Base-by-base conservation (phyloP, 2,113 vertebrate species). In the Asarcornis scutulata region DNA sequence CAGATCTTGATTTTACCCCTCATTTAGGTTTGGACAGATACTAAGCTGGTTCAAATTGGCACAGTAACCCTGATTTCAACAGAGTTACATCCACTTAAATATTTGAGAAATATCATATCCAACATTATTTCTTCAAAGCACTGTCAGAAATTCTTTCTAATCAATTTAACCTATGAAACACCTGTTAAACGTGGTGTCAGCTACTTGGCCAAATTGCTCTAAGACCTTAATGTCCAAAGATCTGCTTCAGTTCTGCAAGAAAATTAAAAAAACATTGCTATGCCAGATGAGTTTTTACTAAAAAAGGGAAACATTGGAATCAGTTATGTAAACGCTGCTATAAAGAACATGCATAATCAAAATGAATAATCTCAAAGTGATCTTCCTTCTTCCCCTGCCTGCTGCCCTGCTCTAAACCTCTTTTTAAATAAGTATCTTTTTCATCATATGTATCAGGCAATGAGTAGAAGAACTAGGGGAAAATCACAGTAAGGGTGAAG, bases 11-110 rank as follows among this genome's bases (percentile, higher is more conserved):
- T 83, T 78, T 88, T 80, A 88, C 36, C 59, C 80, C 22, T 55
- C 55, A n/a, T 82, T 58, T 58, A 69, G 74, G 72, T 72, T 95
- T 75, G n/a, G 73, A 74, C 80, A 95, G 84, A 94, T 87, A 86
- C 56, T 20, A 50, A 14, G 46, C 46, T 48, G 46, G 46, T 48
- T 48, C 20, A 48, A 48, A 48, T 20, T 48, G 46, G 46, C 46
- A 48, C 46, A 48, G 46, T 10, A 48, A 48, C 20, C 46, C 46
- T 22, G 20, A 48, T 21, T 48, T 48, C 46, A 48, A 48, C 7
- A 67, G 27, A 63, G 18, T 18, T 27, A 74, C 29, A 55, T 42
- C 9, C 42, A 36, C 48, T 79, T 88, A 60, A 90, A 31, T 20
- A 77, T 72, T 36, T 72, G 42, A 72, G 42, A 85, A 68, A 6